Evolutionary conservation across 2,113 vertebrate species (phyloP).

Genomic region (Cricetomys ansorgei): DNA sequence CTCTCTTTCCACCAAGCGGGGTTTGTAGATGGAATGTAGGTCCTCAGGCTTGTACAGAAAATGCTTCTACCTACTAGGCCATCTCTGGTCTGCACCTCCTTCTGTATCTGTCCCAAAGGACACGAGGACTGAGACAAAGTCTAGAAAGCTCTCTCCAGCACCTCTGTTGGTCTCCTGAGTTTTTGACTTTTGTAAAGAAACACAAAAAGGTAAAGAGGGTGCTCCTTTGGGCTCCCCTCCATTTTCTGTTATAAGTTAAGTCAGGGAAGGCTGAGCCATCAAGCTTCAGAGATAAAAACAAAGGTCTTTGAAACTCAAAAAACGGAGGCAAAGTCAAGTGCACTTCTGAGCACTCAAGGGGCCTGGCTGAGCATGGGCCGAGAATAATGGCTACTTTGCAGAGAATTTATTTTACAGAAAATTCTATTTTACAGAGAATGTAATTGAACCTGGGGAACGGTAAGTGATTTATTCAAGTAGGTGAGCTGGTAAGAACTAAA

Average conservation of each 20-base stretch:
- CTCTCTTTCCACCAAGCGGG: not conserved
- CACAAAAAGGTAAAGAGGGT: not conserved
- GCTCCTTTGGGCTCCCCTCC: not conserved
- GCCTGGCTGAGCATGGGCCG: not conserved
- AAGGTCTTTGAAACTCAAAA: constrained; percentile 43
- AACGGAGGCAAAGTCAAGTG: not conserved
- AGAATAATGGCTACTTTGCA: not conserved
- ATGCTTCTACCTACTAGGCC: not conserved
- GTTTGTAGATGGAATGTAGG: not conserved
- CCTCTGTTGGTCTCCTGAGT: not conserved
- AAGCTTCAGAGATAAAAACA: constrained; percentile 41
- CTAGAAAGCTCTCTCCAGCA: not conserved
- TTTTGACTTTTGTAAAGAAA: not conserved
- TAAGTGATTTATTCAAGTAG: constrained; percentile 16
- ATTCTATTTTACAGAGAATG: not conserved
- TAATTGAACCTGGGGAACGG: not conserved
- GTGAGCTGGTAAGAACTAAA: not conserved
- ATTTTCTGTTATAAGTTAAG: not conserved
- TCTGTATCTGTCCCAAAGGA: not conserved
- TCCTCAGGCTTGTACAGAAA: not conserved
- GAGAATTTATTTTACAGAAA: not conserved
- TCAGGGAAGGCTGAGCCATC: constrained; percentile 22
- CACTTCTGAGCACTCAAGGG: not conserved
- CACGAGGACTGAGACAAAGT: not conserved
- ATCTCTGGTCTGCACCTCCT: not conserved